Percentiles rank a stretch among this genome's conserved stretches.
These are phyloP conservation scores for Laterallus jamaicensis DNA, from an alignment of 2,113 vertebrate genomes.

Conservation along the genomic window DNA sequence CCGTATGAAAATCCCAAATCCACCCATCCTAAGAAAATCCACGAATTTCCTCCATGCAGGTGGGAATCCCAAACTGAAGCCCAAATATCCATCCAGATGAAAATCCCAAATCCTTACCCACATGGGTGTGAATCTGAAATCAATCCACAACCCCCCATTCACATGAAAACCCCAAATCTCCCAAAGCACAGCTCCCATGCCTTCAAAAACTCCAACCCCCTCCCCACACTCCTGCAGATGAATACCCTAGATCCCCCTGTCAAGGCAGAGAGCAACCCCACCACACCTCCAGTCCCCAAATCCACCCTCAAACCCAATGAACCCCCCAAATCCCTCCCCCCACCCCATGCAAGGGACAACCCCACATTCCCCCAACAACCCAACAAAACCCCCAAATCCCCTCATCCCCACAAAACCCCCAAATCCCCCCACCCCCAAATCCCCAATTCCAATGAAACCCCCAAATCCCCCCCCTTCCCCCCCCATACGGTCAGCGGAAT, in stretches of 20 bases:
- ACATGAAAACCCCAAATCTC: not conserved
- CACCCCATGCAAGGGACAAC: rapidly evolving
- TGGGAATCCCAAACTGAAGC: not conserved
- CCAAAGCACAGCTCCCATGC: not conserved
- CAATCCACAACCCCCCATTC: not conserved
- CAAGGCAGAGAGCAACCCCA: not conserved
- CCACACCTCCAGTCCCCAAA: rapidly evolving
- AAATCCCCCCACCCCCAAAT: not conserved
- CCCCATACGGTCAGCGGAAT: not conserved
- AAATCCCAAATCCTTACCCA: not conserved
- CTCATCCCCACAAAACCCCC: rapidly evolving
- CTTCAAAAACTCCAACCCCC: not conserved
- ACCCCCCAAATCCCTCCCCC: not conserved
- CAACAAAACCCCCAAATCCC: rapidly evolving
- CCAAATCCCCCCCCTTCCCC: not conserved
- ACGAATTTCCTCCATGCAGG: not conserved
- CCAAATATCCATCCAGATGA: not conserved
- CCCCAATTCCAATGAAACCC: not conserved
- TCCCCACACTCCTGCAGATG: too few species aligned
- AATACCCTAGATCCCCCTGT: not conserved
- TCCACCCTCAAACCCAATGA: rapidly evolving
- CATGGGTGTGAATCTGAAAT: not conserved
- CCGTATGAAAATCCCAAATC: not conserved
- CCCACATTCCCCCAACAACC: too few species aligned
- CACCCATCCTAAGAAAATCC: not conserved